Evolutionary conservation across 2,113 vertebrate genomes (phyloP).

Genomic region (Probosciger aterrimus): DNA sequence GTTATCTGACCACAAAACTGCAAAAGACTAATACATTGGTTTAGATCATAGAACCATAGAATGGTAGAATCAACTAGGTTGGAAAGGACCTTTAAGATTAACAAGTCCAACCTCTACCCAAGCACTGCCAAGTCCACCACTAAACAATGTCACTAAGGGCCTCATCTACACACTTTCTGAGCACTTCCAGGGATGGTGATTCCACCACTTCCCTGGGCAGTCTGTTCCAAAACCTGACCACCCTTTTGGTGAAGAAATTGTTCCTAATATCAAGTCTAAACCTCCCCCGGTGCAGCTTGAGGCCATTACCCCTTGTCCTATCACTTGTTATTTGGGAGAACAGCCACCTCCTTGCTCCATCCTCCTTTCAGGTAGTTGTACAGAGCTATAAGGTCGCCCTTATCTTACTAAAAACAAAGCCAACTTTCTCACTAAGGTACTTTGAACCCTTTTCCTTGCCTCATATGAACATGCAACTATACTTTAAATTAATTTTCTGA

Average conservation of each 20-base stretch:
- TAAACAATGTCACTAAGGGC: neutral
- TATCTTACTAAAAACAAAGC: neutral
- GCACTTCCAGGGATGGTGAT: neutral
- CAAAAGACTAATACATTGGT: neutral
- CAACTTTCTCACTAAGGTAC: neutral
- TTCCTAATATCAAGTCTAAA: neutral
- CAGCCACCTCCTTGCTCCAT: neutral
- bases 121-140: neutral
- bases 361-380: neutral
- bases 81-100: neutral
- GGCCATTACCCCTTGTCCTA: neutral
- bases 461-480: neutral
- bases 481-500: neutral
- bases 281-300: neutral
- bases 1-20: neutral
- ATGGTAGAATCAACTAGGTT: neutral
- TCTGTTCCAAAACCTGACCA: neutral
- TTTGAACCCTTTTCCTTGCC: neutral
- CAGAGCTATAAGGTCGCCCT: neutral
- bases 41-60: neutral
- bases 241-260: neutral
- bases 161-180: neutral
- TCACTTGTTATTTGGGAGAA: neutral
- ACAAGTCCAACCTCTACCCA: neutral
- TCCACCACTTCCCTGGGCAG: neutral